Base-by-base conservation (phyloP, 2,888 invertebrate species). In the Hybos culiciformis region DNA sequence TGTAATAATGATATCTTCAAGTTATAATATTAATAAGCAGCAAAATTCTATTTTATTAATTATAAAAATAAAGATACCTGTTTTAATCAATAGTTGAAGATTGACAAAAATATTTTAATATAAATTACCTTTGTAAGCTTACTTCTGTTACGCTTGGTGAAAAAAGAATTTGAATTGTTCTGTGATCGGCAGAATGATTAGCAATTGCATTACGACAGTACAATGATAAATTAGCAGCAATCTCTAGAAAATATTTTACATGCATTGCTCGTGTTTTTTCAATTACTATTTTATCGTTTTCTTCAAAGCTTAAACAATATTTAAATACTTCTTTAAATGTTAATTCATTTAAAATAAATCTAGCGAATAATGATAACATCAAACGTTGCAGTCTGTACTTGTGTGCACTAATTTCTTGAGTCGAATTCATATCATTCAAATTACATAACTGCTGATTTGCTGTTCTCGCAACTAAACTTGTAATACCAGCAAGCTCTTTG, bases 401-500 rank as follows among this genome's bases (percentile, higher is more conserved):
- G 54, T 77, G 74, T 0, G 76, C 72, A 1, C 75, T 70, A 45
- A 68, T 59, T 41, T 68, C 66, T 52, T 69, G 69, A 49, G 71
- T 66, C 32, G 69, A 60, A 14, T 64, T 52, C 1, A 50, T 57
- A 51, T 64, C 67, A 32, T n/a, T n/a, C n/a, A n/a, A n/a, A n/a
- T n/a, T n/a, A n/a, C n/a, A n/a, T n/a, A n/a, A n/a, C n/a, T n/a
- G n/a, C 51, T 63, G 72, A 61, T 73, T 73, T 12, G 82, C 75
- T 3, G 81, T 77, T 48, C 83, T 73, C 0, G 80, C 75, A 47
- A 85, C 72, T 18, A 86, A 75, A 1, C 79, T 79, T 1, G 88
- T 87, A 3, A 88, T 69, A 12, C 80, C 74, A 5, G 86, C 78
- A 34, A 88, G 69, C 61, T 91, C 88, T 50, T 77, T 71, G 21